Percentiles rank a stretch among this genome's conserved stretches.
These are phyloP conservation scores for Cottoperca gobio DNA, from an alignment of 2,797 vertebrate species.

Conservation along the genomic window DNA sequence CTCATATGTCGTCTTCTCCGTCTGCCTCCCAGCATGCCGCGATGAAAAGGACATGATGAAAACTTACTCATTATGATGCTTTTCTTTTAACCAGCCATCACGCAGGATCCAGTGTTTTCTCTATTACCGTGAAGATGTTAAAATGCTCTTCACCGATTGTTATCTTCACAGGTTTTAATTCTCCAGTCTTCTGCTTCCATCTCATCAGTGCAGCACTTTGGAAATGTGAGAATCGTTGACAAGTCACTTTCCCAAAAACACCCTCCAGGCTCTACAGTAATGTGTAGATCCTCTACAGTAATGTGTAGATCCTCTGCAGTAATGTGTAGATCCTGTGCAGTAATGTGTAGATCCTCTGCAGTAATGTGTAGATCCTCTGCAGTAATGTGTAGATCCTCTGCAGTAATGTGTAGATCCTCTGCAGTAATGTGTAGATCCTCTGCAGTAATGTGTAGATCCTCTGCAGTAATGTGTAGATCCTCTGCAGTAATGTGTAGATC, in stretches of 20 bases:
- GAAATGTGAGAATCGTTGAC: background rate
- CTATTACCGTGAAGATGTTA: background rate
- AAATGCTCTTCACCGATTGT: rapidly evolving
- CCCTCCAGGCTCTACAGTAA: background rate
- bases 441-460: background rate
- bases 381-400: background rate
- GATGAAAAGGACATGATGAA: background rate
- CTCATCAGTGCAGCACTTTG: background rate
- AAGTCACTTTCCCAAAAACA: background rate
- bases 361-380: background rate
- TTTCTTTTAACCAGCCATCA: background rate
- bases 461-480: background rate
- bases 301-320: background rate
- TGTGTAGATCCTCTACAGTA: background rate
- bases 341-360: too few species aligned
- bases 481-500: background rate
- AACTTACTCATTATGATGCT: background rate
- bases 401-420: background rate
- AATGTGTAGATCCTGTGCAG: too few species aligned
- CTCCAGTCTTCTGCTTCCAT: background rate
- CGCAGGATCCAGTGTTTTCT: background rate
- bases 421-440: background rate
- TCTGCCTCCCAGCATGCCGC: background rate
- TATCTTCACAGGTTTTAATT: background rate
- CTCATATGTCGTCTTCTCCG: too few species aligned